These are phyloP conservation scores for Aplocera efformata DNA, from an alignment of 2,888 invertebrate species.

Conservation along the genomic window DNA sequence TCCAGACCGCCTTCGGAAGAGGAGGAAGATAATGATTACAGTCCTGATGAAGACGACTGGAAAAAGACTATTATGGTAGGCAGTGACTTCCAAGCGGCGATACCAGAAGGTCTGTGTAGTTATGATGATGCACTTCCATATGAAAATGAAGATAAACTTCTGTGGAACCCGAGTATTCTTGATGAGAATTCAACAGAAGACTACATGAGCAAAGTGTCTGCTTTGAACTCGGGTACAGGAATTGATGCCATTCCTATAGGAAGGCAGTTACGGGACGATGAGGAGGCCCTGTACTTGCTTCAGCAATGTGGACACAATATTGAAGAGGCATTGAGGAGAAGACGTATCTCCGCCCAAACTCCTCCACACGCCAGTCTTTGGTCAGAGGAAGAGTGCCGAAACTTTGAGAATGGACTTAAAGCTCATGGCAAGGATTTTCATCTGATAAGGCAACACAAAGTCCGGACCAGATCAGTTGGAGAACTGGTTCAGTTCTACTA, in stretches of 20 bases:
- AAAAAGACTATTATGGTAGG: constrained; percentile 98
- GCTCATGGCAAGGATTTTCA: constrained; percentile 98
- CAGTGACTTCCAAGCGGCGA: constrained; percentile 94
- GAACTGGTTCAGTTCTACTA: constrained; percentile 98
- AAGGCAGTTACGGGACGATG: constrained; percentile 90
- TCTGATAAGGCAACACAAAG: constrained; percentile 95
- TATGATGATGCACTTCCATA: constrained; percentile 97
- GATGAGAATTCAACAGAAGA: constrained; percentile 87
- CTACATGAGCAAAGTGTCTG: constrained; percentile 85
- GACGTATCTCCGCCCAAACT: constrained; percentile 86
- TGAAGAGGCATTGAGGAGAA: constrained; percentile 94
- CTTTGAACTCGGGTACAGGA: constrained; percentile 66
- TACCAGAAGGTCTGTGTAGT: constrained; percentile 94
- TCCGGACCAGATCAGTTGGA: constrained; percentile 95
- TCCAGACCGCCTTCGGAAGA: constrained; percentile 90
- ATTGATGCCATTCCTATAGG: constrained; percentile 84
- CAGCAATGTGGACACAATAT: constrained; percentile 96
- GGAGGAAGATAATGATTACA: constrained; percentile 90
- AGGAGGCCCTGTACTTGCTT: constrained; percentile 93
- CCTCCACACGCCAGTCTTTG: constrained; percentile 90
- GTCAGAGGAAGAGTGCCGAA: constrained; percentile 98
- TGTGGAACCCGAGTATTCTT: constrained; percentile 94
- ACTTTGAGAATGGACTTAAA: constrained; percentile 97
- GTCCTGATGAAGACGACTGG: constrained; percentile 93
- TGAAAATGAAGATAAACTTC: constrained; percentile 95